Base-by-base conservation (phyloP, 2,113 vertebrate genomes). In the Sylvietta virens region DNA sequence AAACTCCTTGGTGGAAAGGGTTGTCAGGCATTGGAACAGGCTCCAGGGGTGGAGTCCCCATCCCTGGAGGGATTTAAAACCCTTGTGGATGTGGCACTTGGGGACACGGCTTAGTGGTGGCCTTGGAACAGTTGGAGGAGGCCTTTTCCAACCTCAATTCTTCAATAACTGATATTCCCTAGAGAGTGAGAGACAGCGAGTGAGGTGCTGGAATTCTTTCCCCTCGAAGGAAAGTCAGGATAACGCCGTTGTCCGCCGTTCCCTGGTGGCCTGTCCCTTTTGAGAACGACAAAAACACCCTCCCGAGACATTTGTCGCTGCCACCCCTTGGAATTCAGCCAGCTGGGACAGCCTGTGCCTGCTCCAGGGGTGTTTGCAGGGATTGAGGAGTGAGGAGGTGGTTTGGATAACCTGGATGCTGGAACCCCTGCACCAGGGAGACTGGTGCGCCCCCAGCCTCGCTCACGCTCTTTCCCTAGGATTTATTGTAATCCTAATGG, bases 101-200 rank as follows among this genome's bases (percentile, higher is more conserved):
- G 77, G 39, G 20, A 66, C 2, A 0, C 0, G 47, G 45, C 14
- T 9, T 9, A 35, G 47, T 2, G 45, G 39, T 44, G 44, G 51
- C 30, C 44, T 44, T 20, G 67, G 33, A 61, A n/a, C 5, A 11
- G 39, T 4, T 4, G 28, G 64, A 33, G 15, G 39, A 47, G 28
- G 16, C 16, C 20, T 89, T 67, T 67, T 40, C 61, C 39, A 26
- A 3, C 11, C 28, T 8, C 28, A 10, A 0, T 15, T 19, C 26
- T 13, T 10, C 58, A 11, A 11, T 23, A 28, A 23, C 1, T 11
- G 31, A 10, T 4, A 1, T 24, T 65, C 30, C 69, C 0, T 1
- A 23, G 45, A 21, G 45, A 40, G n/a, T 8, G 16, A 53, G 39
- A 44, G 28, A 6, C 1, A 13, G 10, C 4, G 50, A n/a, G 19